Evolutionary conservation across 1,140 invertebrate species (phyloP).

Genomic region (Oryctes rhinoceros): DNA sequence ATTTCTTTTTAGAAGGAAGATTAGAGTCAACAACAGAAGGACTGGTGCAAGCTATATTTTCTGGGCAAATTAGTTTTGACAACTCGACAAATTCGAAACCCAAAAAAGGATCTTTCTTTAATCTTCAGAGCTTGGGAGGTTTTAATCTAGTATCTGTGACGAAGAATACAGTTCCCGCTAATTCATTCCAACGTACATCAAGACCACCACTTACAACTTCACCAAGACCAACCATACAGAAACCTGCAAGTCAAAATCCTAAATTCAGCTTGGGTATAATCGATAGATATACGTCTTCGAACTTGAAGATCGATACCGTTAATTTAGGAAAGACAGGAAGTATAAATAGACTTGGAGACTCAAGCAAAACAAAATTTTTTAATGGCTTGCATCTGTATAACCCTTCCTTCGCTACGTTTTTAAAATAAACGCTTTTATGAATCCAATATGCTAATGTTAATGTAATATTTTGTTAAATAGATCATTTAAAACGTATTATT

Average conservation of each 20-base stretch:
- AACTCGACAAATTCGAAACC: neutral
- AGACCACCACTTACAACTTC: neutral
- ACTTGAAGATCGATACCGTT: constrained; percentile 11
- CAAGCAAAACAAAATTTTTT: neutral
- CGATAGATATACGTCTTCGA: neutral
- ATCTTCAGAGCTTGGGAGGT: neutral
- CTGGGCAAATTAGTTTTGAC: neutral
- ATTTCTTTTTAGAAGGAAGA: neutral
- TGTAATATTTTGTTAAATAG: constrained; percentile 18
- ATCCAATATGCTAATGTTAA: constrained; percentile 1
- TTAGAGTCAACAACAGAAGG: neutral
- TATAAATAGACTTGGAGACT: neutral
- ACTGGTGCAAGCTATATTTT: neutral
- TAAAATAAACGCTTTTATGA: neutral
- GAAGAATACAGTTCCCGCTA: neutral
- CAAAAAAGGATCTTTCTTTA: neutral
- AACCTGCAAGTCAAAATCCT: neutral
- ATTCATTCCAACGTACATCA: neutral
- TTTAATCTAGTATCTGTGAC: neutral
- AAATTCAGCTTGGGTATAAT: neutral
- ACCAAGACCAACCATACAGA: neutral
- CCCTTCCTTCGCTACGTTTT: neutral
- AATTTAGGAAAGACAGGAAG: constrained; percentile 8
- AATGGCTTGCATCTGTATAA: constrained; percentile 12
- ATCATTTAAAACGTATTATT: neutral